Conservation (phyloP, 2,888 invertebrate species). For the Ariolimax columbianus region DNA sequence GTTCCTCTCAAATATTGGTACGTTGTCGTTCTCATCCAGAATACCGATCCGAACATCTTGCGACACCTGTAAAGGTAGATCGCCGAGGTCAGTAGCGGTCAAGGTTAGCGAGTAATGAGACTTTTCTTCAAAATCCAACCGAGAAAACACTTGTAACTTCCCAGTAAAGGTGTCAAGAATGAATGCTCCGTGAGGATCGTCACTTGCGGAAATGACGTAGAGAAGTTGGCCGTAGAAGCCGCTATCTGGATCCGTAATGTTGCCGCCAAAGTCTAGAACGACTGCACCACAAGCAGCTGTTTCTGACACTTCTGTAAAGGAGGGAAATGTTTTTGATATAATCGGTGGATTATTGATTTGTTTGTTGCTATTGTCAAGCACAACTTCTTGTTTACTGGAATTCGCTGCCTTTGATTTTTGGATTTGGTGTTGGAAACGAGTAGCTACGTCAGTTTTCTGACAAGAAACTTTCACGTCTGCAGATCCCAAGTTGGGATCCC, state of each 20-base stretch:
- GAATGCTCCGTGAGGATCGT: conserved; percentile 94
- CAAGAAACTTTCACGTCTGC: conserved; percentile 86
- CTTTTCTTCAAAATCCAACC: conserved; percentile 90
- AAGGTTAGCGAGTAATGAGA: conserved; percentile 84
- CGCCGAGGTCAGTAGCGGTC: conserved; percentile 67
- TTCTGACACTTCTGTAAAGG: conserved; percentile 83
- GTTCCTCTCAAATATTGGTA: conserved; percentile 78
- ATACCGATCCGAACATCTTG: conserved; percentile 60
- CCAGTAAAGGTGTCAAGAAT: conserved; percentile 92
- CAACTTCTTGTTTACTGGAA: conserved; percentile 34
- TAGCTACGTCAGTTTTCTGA: conserved; percentile 90
- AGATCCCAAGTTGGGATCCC: conserved; percentile 76
- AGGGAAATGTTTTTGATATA: conserved; percentile 88
- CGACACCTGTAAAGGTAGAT: conserved; percentile 57
- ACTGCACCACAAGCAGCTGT: conserved; percentile 72
- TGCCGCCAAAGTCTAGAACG: conserved; percentile 74
- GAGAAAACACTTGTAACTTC: conserved; percentile 89
- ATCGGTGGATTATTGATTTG: conserved; percentile 90
- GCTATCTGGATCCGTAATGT: conserved; percentile 67
- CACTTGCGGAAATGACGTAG: conserved; percentile 82
- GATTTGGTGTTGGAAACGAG: conserved; percentile 88
- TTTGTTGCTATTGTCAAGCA: conserved; percentile 34
- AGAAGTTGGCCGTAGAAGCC: conserved; percentile 74
- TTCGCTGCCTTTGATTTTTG: conserved; percentile 85
- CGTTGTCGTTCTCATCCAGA: conserved; percentile 73